A percentile compares a stretch with the other conserved stretches of the same genome.
phyloP scores from a whole-genome alignment of 2,113 vertebrate genomes.

The Phoenicopterus ruber region DNA sequence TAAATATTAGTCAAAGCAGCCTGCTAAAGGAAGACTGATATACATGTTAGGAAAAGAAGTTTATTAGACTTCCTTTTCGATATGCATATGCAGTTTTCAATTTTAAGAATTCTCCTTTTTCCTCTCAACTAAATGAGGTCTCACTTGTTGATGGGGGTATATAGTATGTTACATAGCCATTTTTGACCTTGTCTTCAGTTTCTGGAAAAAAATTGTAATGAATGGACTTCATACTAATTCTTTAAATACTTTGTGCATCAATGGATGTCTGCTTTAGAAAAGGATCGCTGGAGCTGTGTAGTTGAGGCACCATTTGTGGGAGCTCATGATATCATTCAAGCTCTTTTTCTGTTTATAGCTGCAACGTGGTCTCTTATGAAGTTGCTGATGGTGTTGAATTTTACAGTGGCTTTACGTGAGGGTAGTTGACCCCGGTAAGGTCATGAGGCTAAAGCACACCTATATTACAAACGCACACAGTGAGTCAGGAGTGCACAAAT shows the following conservation, averaged over 20 bases:
- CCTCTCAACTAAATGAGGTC: not conserved
- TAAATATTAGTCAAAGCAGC: not conserved
- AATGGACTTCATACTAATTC: not conserved
- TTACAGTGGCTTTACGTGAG: not conserved
- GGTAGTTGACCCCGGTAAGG: not conserved
- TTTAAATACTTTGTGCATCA: not conserved
- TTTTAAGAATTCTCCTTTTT: not conserved
- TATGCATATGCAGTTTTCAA: not conserved
- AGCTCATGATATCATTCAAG: not conserved
- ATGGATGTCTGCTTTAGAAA: not conserved
- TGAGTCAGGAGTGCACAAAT: not conserved
- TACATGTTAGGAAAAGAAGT: not conserved
- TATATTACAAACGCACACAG: accelerated
- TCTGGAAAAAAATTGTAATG: not conserved
- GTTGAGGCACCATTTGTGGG: not conserved
- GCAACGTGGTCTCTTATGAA: not conserved
- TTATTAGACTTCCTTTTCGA: not conserved
- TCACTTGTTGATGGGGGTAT: not conserved
- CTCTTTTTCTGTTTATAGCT: not conserved
- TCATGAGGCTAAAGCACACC: not conserved
- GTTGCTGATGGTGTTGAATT: not conserved
- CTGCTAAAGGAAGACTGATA: not conserved
- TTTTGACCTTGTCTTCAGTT: not conserved
- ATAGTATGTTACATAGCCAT: not conserved
- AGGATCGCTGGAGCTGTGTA: not conserved